Percentiles rank a stretch among this genome's conserved stretches.
phyloP scores from a whole-genome alignment of 35 echinoderm and acorn worm species.

The Heliocidaris erythrogramma region DNA sequence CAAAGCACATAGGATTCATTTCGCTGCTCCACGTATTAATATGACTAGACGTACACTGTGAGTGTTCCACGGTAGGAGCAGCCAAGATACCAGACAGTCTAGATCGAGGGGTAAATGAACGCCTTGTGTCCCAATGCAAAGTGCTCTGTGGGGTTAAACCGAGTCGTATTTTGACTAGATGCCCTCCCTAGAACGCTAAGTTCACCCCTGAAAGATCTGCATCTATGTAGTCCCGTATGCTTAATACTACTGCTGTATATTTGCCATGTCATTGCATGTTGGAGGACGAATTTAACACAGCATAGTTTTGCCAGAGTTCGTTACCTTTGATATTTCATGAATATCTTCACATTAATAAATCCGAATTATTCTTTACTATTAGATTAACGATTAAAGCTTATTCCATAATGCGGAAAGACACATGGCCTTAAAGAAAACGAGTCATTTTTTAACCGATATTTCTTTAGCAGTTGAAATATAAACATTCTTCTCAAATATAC shows the following conservation, averaged over 20 bases:
- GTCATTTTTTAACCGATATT: too few species aligned
- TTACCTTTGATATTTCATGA: too few species aligned
- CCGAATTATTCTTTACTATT: too few species aligned
- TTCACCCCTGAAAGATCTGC: background rate
- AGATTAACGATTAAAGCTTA: too few species aligned
- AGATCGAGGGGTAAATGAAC: slow-evolving; percentile 20
- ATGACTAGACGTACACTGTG: background rate
- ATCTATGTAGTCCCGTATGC: background rate
- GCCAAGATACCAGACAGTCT: background rate
- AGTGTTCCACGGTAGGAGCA: background rate
- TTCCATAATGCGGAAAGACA: too few species aligned
- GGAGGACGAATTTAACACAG: too few species aligned
- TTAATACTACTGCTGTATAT: background rate
- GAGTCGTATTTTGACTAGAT: background rate
- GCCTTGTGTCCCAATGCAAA: background rate
- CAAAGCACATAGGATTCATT: background rate
- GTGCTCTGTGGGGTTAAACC: slow-evolving; percentile 23
- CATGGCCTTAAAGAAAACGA: too few species aligned
- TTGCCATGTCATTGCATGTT: background rate
- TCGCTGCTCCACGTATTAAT: background rate
- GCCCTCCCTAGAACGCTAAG: background rate
- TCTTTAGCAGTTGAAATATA: too few species aligned
- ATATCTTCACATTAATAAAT: too few species aligned
- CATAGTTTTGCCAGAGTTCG: too few species aligned
- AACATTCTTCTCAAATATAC: too few species aligned